Percentiles rank a stretch among this genome's conserved stretches.
Conservation (phyloP, 2,113 vertebrate genomes). For the Pituophis catenifer region DNA sequence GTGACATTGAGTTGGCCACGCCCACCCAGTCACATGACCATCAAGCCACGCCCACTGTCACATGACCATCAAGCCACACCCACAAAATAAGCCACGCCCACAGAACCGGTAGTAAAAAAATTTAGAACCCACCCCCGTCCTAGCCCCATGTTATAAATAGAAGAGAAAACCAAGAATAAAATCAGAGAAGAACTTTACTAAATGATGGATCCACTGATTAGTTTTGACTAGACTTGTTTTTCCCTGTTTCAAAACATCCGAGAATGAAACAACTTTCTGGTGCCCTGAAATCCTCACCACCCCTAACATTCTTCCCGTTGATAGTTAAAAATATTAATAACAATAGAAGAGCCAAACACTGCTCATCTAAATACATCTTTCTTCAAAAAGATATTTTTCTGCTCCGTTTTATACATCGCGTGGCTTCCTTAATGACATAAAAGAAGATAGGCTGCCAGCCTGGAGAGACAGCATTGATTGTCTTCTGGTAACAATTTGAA, state of each 20-base stretch:
- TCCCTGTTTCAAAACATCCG: background rate
- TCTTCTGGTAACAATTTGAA: constrained; percentile 28
- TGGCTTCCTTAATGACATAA: constrained; percentile 21
- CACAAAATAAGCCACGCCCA: no score
- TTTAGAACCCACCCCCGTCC: no score
- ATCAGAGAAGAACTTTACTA: background rate
- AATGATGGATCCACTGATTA: background rate
- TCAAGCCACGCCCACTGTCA: no score
- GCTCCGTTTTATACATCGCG: constrained; percentile 20
- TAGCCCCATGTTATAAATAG: background rate
- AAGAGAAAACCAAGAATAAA: background rate
- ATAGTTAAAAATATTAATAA: background rate
- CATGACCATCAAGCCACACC: no score
- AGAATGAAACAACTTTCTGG: background rate
- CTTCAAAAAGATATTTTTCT: background rate
- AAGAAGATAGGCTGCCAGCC: constrained; percentile 13
- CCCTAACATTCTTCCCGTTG: background rate
- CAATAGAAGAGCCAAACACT: background rate
- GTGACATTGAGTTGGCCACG: no score
- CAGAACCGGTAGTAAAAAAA: no score
- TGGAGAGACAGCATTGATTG: constrained; percentile 8
- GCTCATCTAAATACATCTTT: background rate
- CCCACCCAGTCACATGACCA: no score
- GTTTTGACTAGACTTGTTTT: background rate
- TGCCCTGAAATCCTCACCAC: background rate